Evolutionary conservation across 2,888 invertebrate genomes (phyloP).

Genomic region (Drosophila prostipennis): DNA sequence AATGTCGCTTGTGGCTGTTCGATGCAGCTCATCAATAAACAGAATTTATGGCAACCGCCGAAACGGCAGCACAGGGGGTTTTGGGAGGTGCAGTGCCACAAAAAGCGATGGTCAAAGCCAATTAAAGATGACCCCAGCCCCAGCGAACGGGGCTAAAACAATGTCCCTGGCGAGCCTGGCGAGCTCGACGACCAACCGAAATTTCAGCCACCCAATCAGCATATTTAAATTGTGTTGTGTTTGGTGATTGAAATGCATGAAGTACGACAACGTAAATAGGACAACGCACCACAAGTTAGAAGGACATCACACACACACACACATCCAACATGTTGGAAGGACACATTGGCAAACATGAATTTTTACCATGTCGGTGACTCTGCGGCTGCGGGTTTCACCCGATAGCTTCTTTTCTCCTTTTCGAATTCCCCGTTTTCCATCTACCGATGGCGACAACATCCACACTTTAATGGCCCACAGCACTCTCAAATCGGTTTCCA

Average conservation of each 20-base stretch:
- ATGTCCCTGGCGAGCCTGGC: constrained; percentile 35
- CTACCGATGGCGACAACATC: constrained; percentile 33
- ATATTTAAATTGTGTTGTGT: constrained; percentile 78
- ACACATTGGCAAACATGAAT: constrained; percentile 68
- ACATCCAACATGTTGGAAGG: constrained; percentile 25
- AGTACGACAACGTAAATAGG: constrained; percentile 59
- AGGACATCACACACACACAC: constrained; percentile 21
- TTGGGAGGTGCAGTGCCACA: constrained; percentile 5
- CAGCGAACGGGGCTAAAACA: constrained; percentile 10
- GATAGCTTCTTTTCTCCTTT: constrained; percentile 8
- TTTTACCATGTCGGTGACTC: constrained; percentile 51
- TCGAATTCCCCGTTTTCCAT: constrained; percentile 14
- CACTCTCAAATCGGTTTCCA: constrained; percentile 4
- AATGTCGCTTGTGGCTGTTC: constrained; percentile 46
- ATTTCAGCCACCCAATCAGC: constrained; percentile 76
- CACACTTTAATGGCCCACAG: constrained; percentile 58
- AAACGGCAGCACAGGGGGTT: constrained; percentile 5
- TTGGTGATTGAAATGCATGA: constrained; percentile 76
- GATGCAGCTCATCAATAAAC: constrained; percentile 66
- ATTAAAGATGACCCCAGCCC: constrained; percentile 61
- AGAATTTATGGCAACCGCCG: constrained; percentile 59
- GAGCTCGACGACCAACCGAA: constrained; percentile 54
- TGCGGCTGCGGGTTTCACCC: constrained; percentile 39
- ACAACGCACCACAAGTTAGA: constrained; percentile 55
- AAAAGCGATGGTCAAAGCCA: constrained; percentile 52